These are phyloP conservation scores for Plectus sambesii DNA, from an alignment of 1,140 invertebrate genomes.

Conservation along the genomic window DNA sequence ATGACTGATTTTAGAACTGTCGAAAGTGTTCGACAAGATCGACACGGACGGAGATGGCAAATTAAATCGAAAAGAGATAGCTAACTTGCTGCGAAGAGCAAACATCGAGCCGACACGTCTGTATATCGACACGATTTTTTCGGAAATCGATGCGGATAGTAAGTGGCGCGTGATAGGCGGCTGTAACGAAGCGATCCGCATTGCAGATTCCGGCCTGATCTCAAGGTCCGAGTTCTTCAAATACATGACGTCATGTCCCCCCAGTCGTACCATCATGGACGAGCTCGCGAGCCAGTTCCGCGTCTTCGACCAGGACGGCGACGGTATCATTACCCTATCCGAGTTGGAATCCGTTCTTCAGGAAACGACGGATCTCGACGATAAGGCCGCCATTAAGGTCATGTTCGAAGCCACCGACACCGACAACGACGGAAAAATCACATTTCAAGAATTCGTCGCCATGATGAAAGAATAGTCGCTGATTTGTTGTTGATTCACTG, in stretches of 20 bases:
- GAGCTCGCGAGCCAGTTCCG: slow-evolving; percentile 35
- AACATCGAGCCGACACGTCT: slow-evolving; percentile 39
- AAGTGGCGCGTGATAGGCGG: no score
- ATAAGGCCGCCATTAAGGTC: slow-evolving; percentile 23
- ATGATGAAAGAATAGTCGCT: slow-evolving; percentile 34
- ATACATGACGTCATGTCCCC: slow-evolving; percentile 35
- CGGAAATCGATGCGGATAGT: slow-evolving; percentile 40
- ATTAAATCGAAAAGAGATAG: slow-evolving; percentile 34
- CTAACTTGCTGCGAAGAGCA: slow-evolving; percentile 33
- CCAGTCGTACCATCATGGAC: slow-evolving; percentile 33
- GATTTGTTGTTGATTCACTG: no score
- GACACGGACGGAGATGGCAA: slow-evolving; percentile 40
- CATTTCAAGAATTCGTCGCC: slow-evolving; percentile 33
- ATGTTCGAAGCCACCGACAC: slow-evolving; percentile 33
- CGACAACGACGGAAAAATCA: slow-evolving; percentile 32
- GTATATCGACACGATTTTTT: slow-evolving; percentile 40
- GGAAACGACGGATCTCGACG: slow-evolving; percentile 30
- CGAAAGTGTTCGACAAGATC: slow-evolving; percentile 39
- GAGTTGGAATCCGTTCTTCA: slow-evolving; percentile 31
- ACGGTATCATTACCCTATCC: slow-evolving; percentile 36
- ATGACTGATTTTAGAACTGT: slow-evolving; percentile 36
- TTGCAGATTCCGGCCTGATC: slow-evolving; percentile 40
- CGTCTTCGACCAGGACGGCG: slow-evolving; percentile 27
- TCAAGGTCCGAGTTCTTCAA: slow-evolving; percentile 38
- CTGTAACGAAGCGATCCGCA: no score